phyloP scores from a whole-genome alignment of 1,140 invertebrate species.

The Aradophagus sp. region DNA sequence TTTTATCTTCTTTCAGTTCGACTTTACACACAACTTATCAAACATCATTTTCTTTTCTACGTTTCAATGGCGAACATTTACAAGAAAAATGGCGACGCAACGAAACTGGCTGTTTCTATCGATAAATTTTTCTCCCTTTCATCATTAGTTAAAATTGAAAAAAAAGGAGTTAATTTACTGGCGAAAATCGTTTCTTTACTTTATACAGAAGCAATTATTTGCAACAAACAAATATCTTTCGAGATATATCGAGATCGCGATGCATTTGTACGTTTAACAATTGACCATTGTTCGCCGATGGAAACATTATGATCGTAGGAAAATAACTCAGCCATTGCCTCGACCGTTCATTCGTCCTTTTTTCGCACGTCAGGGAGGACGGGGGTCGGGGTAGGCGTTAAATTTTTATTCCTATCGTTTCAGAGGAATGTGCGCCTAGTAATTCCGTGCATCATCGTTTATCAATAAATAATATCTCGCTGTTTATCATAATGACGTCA shows the following conservation, averaged over 20 bases:
- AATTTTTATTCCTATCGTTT: conserved; percentile 4
- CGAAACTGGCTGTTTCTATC: too few species aligned
- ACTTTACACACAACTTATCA: too few species aligned
- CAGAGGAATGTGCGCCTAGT: background rate
- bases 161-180: too few species aligned
- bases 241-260: conserved; percentile 15
- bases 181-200: too few species aligned
- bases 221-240: conserved; percentile 10
- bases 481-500: too few species aligned
- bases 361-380: background rate
- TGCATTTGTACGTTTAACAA: conserved; percentile 19
- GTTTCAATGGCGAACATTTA: too few species aligned
- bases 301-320: conserved; percentile 28
- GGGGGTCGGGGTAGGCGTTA: background rate
- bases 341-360: conserved; percentile 1
- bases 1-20: too few species aligned
- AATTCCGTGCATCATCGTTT: conserved; percentile 1
- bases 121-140: too few species aligned
- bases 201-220: conserved; percentile 15
- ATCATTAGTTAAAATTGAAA: too few species aligned
- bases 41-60: too few species aligned
- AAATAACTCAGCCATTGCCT: conserved; percentile 10
- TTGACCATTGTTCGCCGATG: conserved; percentile 37
- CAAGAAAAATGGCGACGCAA: too few species aligned
- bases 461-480: conserved; percentile 6